A percentile compares a stretch with the other conserved stretches of the same genome.
Evolutionary conservation across 2,797 vertebrate genomes (phyloP).

Genomic region (Gymnopithys bicolor): DNA sequence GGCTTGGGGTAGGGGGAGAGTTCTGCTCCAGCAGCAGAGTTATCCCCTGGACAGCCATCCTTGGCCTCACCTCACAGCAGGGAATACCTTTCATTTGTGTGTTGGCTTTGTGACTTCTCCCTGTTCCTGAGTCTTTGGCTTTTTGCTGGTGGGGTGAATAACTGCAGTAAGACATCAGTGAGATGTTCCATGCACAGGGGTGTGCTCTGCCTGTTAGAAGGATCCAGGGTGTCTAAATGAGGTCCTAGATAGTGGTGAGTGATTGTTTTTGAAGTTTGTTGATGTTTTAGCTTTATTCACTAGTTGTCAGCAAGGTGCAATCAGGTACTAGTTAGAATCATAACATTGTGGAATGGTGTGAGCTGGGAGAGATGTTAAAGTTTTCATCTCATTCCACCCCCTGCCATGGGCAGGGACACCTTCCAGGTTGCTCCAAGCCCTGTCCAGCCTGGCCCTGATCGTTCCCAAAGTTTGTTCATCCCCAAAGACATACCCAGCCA

Average conservation of each 20-base stretch:
- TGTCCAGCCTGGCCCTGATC: not conserved
- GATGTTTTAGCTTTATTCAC: not conserved
- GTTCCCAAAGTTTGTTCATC: not conserved
- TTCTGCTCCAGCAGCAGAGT: not conserved
- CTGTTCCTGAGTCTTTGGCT: not conserved
- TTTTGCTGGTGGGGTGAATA: not conserved
- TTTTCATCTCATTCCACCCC: not conserved
- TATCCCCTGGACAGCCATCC: not conserved
- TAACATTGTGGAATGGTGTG: not conserved
- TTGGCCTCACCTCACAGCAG: not conserved
- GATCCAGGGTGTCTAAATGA: not conserved
- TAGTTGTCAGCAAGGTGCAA: not conserved
- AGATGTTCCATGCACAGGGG: not conserved
- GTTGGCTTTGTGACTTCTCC: not conserved
- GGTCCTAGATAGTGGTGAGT: not conserved
- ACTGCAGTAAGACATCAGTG: fast-evolving
- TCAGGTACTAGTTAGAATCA: not conserved
- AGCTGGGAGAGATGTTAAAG: not conserved
- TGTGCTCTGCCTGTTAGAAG: not conserved
- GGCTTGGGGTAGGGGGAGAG: not conserved
- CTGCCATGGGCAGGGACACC: not conserved
- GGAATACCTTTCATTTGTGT: fast-evolving
- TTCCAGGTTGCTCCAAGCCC: not conserved
- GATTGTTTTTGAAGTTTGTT: not conserved
- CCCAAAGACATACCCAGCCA: not conserved